Conservation (phyloP, 2,797 vertebrate genomes). For the Acropternis orthonyx region DNA sequence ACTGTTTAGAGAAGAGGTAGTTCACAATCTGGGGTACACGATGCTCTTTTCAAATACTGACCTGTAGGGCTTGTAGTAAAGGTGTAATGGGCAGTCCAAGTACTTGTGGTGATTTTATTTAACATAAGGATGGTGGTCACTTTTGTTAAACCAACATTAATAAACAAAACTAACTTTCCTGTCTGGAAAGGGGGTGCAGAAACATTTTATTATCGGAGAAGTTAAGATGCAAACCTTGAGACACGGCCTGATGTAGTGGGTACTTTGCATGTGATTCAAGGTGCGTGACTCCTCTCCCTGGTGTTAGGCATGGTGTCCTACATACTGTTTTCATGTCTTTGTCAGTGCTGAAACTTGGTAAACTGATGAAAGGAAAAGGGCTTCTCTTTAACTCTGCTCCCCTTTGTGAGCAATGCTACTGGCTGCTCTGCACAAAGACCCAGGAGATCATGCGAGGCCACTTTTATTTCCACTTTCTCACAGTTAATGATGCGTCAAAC, state of each 20-base stretch:
- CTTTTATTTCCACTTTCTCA: slow-evolving; percentile 18
- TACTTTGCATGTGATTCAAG: not conserved
- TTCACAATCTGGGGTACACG: not conserved
- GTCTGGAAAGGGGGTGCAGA: not conserved
- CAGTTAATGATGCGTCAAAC: not conserved
- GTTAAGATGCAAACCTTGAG: not conserved
- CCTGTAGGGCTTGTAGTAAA: not conserved
- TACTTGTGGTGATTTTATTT: not conserved
- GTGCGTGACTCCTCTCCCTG: not conserved
- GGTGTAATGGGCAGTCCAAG: not conserved
- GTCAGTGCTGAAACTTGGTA: not conserved
- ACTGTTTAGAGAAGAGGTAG: not conserved
- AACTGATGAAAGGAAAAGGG: not conserved
- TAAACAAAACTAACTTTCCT: not conserved
- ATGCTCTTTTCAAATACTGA: not conserved
- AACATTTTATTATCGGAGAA: not conserved
- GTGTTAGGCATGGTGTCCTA: not conserved
- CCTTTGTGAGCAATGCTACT: not conserved
- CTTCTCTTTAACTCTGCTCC: not conserved
- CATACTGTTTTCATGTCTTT: not conserved
- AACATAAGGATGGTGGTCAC: not conserved
- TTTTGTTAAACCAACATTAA: not conserved
- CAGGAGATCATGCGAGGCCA: not conserved
- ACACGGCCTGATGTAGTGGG: accelerated
- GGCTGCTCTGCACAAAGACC: not conserved